These are phyloP conservation scores for Epirrhoe alternata DNA, from an alignment of 2,888 invertebrate genomes.

Conservation along the genomic window DNA sequence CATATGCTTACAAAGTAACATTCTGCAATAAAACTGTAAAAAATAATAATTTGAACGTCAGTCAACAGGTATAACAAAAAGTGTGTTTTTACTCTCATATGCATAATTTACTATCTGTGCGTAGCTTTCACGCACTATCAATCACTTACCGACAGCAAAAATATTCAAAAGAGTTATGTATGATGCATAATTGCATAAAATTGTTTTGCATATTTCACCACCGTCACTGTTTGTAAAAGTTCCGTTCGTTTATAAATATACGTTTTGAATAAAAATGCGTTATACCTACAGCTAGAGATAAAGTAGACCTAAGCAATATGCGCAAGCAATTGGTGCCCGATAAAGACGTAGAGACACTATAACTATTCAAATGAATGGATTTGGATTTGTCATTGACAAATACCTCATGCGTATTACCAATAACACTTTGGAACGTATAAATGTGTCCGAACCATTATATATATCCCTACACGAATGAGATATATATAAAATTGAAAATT, in stretches of 20 bases:
- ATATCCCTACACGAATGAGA: neutral
- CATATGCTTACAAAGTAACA: neutral
- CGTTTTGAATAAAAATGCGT: neutral
- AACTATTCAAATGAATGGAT: neutral
- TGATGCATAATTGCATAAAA: conserved; percentile 11
- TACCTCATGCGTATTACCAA: neutral
- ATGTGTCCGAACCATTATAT: neutral
- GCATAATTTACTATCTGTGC: conserved; percentile 14
- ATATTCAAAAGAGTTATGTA: conserved; percentile 14
- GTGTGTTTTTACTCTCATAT: neutral
- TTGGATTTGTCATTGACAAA: neutral
- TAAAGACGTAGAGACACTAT: neutral
- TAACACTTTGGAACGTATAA: neutral
- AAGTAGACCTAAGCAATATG: neutral
- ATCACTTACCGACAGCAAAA: conserved; percentile 23
- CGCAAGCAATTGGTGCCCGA: neutral
- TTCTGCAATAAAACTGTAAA: neutral
- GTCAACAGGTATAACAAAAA: conserved; percentile 11
- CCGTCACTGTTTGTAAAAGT: neutral
- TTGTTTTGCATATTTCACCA: conserved; percentile 9
- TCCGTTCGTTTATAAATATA: neutral
- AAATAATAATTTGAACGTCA: conserved; percentile 7
- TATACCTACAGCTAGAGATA: neutral
- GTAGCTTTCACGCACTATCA: conserved; percentile 28
- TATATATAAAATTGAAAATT: neutral